A percentile compares a stretch with the other conserved stretches of the same genome.
Evolutionary conservation across 2,113 vertebrate species (phyloP).

Genomic region (Catharus fuscescens): DNA sequence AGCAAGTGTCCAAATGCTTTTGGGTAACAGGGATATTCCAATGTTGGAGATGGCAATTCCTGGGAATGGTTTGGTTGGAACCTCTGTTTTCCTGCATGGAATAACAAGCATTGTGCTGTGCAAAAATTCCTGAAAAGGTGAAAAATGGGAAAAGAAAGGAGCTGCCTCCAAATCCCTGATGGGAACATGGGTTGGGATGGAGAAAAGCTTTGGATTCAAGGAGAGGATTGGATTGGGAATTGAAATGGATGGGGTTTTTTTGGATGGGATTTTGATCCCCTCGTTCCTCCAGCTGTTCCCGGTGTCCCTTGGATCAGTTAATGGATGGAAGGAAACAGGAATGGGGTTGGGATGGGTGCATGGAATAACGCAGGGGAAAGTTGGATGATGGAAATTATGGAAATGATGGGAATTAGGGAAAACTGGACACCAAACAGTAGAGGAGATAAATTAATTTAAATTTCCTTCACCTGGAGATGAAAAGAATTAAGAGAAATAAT

Average conservation of each 20-base stretch:
- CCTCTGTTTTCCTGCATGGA: background rate
- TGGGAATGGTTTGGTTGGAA: background rate
- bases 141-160: background rate
- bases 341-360: fast-evolving
- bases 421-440: fast-evolving
- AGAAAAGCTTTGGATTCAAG: background rate
- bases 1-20: background rate
- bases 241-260: background rate
- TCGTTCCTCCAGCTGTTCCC: fast-evolving
- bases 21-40: background rate
- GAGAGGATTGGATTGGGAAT: background rate
- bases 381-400: fast-evolving
- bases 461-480: background rate
- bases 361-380: fast-evolving
- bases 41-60: background rate
- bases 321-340: background rate
- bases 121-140: no score
- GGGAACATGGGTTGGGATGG: background rate
- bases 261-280: background rate
- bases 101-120: fast-evolving
- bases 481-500: background rate
- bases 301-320: background rate
- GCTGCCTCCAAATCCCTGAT: background rate
- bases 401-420: background rate
- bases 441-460: background rate